Percentiles rank a stretch among this genome's conserved stretches.
Evolutionary conservation across 2,797 vertebrate genomes (phyloP).

Genomic region (Clarias pachynema): DNA sequence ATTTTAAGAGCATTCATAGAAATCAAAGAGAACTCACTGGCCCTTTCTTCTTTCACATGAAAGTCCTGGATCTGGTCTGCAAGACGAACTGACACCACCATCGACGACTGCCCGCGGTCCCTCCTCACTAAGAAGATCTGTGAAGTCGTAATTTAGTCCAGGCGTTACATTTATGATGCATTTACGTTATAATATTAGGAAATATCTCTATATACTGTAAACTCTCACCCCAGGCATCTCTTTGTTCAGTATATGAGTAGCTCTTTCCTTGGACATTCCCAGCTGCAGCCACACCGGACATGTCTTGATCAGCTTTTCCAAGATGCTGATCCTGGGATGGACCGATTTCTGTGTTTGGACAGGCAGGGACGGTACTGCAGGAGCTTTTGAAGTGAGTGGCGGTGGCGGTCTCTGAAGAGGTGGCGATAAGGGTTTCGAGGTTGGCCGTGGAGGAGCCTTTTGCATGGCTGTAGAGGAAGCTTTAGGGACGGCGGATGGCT

Average conservation of each 20-base stretch:
- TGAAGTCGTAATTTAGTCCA: neutral
- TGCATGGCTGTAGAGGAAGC: conserved; percentile 28
- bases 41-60: conserved; percentile 83
- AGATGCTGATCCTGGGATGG: conserved; percentile 68
- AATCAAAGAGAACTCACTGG: conserved; percentile 75
- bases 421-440: conserved; percentile 35
- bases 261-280: conserved; percentile 72
- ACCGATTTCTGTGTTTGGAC: conserved; percentile 22
- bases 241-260: conserved; percentile 71
- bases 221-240: conserved; percentile 83
- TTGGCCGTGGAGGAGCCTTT: conserved; percentile 54
- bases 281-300: conserved; percentile 86
- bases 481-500: conserved; percentile 47
- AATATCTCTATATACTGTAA: neutral
- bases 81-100: conserved; percentile 79
- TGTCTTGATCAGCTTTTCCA: conserved; percentile 85
- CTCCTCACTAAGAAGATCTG: conserved; percentile 80
- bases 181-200: neutral
- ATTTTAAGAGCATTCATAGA: neutral
- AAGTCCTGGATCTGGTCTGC: conserved; percentile 67
- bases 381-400: conserved; percentile 2
- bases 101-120: conserved; percentile 67
- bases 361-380: conserved; percentile 4
- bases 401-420: conserved; percentile 40
- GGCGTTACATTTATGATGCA: neutral